phyloP scores from a whole-genome alignment of 2,888 invertebrate species.

The Lamellibrachia satsuma region DNA sequence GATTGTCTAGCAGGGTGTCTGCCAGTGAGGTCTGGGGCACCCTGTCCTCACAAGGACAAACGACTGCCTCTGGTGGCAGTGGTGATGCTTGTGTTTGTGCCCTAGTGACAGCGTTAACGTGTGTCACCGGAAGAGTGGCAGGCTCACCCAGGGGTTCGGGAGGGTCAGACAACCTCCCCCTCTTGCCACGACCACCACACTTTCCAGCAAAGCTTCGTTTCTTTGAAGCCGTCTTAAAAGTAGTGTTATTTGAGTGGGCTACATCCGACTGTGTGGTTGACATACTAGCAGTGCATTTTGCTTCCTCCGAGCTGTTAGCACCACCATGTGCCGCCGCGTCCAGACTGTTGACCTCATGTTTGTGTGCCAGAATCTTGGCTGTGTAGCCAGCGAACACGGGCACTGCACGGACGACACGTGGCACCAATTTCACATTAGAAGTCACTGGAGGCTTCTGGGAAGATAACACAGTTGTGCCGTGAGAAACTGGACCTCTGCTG shows the following conservation, averaged over 20 bases:
- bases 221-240: background rate
- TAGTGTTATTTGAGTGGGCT: background rate
- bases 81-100: background rate
- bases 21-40: background rate
- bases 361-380: background rate
- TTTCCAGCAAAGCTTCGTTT: background rate
- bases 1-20: background rate
- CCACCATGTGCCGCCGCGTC: background rate
- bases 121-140: background rate
- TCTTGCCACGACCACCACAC: background rate
- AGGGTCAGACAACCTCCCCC: background rate
- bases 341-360: background rate
- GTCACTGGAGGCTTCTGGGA: background rate
- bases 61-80: background rate
- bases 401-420: background rate
- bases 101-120: too few relatives aligned
- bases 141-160: background rate
- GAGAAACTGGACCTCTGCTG: background rate
- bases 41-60: background rate
- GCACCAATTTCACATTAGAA: background rate
- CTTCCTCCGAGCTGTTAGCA: background rate
- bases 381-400: conserved; percentile 9
- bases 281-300: background rate
- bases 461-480: background rate
- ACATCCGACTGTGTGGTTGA: background rate